Percentiles rank a stretch among this genome's conserved stretches.
Evolutionary conservation across 1,140 invertebrate species (phyloP).

Genomic region (Onthophagus taurus): DNA sequence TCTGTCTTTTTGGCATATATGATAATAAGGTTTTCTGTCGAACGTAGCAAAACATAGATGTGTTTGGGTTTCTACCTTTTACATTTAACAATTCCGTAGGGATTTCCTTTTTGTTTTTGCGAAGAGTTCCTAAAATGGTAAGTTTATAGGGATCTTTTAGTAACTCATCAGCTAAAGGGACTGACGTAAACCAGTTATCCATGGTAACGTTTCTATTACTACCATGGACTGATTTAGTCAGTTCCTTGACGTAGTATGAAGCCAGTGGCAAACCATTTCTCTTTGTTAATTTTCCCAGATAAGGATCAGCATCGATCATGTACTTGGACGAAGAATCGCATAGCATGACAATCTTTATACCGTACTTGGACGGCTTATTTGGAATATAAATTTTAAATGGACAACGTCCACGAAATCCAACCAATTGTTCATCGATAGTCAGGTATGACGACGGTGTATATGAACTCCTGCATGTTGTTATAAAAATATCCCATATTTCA

Average conservation of each 20-base stretch:
- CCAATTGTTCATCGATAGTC: slow-evolving; percentile 23
- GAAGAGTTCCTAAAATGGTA: slow-evolving; percentile 2
- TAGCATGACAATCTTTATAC: slow-evolving; percentile 30
- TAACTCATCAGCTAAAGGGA: slow-evolving; percentile 26
- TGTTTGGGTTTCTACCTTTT: not conserved
- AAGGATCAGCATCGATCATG: slow-evolving; percentile 32
- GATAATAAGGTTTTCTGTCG: slow-evolving; percentile 5
- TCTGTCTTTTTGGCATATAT: slow-evolving; percentile 8
- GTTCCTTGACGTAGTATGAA: slow-evolving; percentile 23
- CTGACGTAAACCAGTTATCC: slow-evolving; percentile 38
- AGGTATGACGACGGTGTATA: slow-evolving; percentile 21
- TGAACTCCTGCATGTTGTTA: slow-evolving; percentile 20
- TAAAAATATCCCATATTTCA: slow-evolving; percentile 34
- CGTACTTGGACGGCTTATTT: slow-evolving; percentile 34
- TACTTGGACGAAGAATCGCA: slow-evolving; percentile 31
- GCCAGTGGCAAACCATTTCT: slow-evolving; percentile 20
- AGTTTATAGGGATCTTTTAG: slow-evolving; percentile 1
- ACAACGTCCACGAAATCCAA: slow-evolving; percentile 22
- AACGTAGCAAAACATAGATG: slow-evolving; percentile 7
- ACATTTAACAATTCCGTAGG: not conserved
- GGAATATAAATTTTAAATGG: slow-evolving; percentile 30
- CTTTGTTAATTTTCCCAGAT: slow-evolving; percentile 29
- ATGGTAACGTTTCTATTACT: slow-evolving; percentile 35
- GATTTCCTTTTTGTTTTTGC: slow-evolving; percentile 8
- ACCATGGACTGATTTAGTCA: slow-evolving; percentile 25